Conservation (phyloP, 2,797 vertebrate species). For the Tamandua tetradactyla region DNA sequence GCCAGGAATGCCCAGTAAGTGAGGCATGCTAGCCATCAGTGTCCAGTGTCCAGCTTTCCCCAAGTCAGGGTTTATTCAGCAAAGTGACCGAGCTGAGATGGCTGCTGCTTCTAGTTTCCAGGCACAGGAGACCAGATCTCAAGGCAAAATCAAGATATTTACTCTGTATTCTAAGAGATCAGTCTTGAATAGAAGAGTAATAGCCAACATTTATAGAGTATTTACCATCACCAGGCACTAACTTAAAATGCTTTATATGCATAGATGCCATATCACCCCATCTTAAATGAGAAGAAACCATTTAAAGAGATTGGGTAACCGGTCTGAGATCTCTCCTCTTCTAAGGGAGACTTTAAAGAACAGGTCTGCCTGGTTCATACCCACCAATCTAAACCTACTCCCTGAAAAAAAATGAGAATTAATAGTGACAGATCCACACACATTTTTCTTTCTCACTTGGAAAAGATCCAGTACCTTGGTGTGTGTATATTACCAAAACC, state of each 20-base stretch:
- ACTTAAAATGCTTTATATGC: background rate
- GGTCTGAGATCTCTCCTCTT: background rate
- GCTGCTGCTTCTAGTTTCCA: background rate
- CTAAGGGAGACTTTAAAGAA: background rate
- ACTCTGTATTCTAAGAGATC: background rate
- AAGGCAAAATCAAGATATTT: background rate
- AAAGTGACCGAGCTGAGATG: background rate
- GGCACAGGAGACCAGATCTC: background rate
- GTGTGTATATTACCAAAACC: background rate
- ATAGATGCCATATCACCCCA: no score
- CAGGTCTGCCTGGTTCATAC: background rate
- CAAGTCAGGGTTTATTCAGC: background rate
- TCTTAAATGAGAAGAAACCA: background rate
- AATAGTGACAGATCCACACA: background rate
- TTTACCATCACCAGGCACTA: background rate
- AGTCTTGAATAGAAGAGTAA: background rate
- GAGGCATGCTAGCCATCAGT: background rate
- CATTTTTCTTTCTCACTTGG: background rate
- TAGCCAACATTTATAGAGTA: background rate
- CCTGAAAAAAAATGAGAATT: background rate
- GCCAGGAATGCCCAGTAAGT: background rate
- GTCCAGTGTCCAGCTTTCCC: background rate
- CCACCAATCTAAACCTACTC: background rate
- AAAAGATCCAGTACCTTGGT: background rate
- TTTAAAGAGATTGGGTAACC: background rate